phyloP scores from a whole-genome alignment of 2,888 invertebrate genomes.

The Ephialtes manifestator region DNA sequence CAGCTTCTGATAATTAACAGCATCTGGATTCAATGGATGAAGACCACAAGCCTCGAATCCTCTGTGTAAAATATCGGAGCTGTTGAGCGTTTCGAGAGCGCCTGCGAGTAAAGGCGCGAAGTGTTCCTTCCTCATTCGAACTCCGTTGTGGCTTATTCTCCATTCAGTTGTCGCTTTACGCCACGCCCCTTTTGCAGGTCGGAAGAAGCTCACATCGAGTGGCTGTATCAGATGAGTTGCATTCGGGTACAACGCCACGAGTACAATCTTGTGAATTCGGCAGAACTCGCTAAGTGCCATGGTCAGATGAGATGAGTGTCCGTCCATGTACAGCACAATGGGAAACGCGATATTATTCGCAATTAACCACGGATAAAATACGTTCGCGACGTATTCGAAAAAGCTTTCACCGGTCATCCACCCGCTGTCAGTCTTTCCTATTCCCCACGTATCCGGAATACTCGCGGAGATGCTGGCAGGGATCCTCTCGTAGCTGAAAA shows the following conservation, averaged over 20 bases:
- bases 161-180: slow-evolving; percentile 19
- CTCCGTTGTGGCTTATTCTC: neutral
- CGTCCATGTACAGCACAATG: slow-evolving; percentile 20
- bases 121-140: slow-evolving; percentile 26
- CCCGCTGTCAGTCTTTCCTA: slow-evolving; percentile 16
- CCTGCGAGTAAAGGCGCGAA: slow-evolving; percentile 25
- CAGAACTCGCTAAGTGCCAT: slow-evolving; percentile 32
- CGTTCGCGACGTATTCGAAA: slow-evolving; percentile 12
- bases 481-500: slow-evolving; percentile 12
- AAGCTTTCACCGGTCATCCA: slow-evolving; percentile 29
- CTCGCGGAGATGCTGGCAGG: slow-evolving; percentile 5
- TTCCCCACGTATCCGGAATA: slow-evolving; percentile 13
- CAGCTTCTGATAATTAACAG: slow-evolving; percentile 29
- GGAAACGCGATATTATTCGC: slow-evolving; percentile 8
- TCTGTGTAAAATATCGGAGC: slow-evolving; percentile 18
- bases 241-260: slow-evolving; percentile 33
- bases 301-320: slow-evolving; percentile 6
- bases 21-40: slow-evolving; percentile 34
- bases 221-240: slow-evolving; percentile 44
- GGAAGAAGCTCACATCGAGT: slow-evolving; percentile 44
- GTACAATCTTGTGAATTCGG: slow-evolving; percentile 3
- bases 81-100: slow-evolving; percentile 28
- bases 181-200: slow-evolving; percentile 31
- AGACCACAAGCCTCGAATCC: slow-evolving; percentile 41
- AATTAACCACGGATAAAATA: slow-evolving; percentile 12